Evolutionary conservation across 2,113 vertebrate genomes (phyloP), one percentile per base, ranked within the genome.

Genomic region (Menura novaehollandiae): DNA sequence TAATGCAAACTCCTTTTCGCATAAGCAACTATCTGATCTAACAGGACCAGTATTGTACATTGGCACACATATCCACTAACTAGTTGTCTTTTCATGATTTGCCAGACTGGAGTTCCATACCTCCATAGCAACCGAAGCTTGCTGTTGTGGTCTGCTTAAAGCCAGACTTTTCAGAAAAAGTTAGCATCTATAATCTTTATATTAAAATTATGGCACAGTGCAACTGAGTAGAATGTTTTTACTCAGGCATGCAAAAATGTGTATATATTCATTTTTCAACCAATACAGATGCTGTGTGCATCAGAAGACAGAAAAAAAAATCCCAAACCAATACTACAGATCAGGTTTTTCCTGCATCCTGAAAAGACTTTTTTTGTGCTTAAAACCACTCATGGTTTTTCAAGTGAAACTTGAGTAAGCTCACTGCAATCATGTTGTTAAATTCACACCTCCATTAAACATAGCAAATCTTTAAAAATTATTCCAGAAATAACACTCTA

Each of bases 21-120:
- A 2, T 71, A 78, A 67, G 18, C 18, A 56, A 44, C 33, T 62
- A 85, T 11, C 20, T 12, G 32, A 15, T 28, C 41, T 85, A 63
- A 68, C 30, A 89, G 44, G 35, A 55, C 63, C 1, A 1, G 37
- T 52, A 72, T 4, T 15, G 5, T 56, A 46, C 0, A 0, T 20
- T 43, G 51, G 13, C 41, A 84, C 17, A 53, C 13, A 41, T 44
- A n/a, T 23, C 33, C n/a, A 37, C 49, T 39, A 39, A 41, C 30
- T 44, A 33, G 10, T 0, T 39, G 20, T 41, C 17, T 76, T 75
- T 69, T 43, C 32, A 52, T 20, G 7, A 74, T 32, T 63, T 89
- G 46, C 51, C 69, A 79, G 27, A 26, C 39, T 52, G 13, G 18
- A 64, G 33, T 73, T 56, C 44, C 27, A 56, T 35, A 10, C 9